Evolutionary conservation across 1,140 invertebrate species (phyloP), one percentile per base, ranked within the genome.

Genomic region (Phocides pigmalion): DNA sequence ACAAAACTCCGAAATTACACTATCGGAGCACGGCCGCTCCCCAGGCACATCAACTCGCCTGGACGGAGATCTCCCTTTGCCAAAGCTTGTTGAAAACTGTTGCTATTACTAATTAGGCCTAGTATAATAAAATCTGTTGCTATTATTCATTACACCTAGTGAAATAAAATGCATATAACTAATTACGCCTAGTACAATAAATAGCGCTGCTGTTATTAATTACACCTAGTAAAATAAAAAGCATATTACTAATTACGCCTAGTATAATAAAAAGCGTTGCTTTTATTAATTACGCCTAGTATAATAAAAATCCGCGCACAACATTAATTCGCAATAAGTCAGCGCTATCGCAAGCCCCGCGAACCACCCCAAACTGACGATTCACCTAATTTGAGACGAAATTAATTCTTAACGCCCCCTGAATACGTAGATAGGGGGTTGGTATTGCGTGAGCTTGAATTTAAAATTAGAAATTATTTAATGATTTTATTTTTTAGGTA

Each of bases 391-490:
- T 50, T 17, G 8, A 50, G 47, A 28, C 14, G 12, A 50, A 50
- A 50, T 50, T 50, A 50, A 50, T 50, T 50, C 14, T 50, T 50
- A 32, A 50, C 25, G 47, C 47, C 32, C 25, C 14, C 25, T 32
- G 25, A 50, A 32, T 50, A 28, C 47, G 47, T 32, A 17, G 25
- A 50, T 49, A 49, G 46, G 46, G 14, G 32, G 46, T 49, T 32
- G 32, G 46, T 25, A 49, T 49, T 50, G 47, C 22, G 22, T 50
- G 47, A 50, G 47, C 17, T 50, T 50, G 5, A 32, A 32, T 35
- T 32, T 32, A 25, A 25, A n/a, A 25, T 20, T n/a, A 25, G 3
- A 14, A 35, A 35, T 12, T 35, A 35, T n/a, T 1, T 8, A 35
- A 35, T 35, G 25, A 3, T 3, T 28, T 28, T 28, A n/a, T n/a